A percentile compares a stretch with the other conserved stretches of the same genome.
Evolutionary conservation across 2,888 invertebrate species (phyloP).

Genomic region (Tachina grossa): DNA sequence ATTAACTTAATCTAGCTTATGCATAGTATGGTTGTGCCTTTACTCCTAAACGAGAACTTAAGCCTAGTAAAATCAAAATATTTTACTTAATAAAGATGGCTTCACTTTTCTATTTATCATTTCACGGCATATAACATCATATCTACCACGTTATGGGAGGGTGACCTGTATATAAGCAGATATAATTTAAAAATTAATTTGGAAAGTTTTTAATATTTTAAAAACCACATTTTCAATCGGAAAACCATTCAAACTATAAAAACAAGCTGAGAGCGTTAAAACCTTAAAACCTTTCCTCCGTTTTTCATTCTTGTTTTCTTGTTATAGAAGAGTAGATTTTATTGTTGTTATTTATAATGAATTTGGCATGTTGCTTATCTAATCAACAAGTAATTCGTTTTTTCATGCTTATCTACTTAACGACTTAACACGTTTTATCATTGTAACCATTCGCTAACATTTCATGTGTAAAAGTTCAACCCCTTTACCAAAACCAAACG

Average conservation of each 20-base stretch:
- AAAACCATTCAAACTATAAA: neutral
- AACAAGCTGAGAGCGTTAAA: neutral
- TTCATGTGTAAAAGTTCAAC: constrained; percentile 40
- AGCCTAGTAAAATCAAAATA: no score
- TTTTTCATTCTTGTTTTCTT: neutral
- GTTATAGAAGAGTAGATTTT: constrained; percentile 8
- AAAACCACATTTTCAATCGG: neutral
- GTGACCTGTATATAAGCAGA: no score
- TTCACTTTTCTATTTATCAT: no score
- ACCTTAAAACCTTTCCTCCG: neutral
- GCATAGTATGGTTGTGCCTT: no score
- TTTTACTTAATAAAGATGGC: no score
- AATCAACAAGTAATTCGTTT: constrained; percentile 64
- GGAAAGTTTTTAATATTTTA: neutral
- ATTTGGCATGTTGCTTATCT: constrained; percentile 61
- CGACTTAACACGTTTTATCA: constrained; percentile 53
- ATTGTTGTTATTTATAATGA: constrained; percentile 31
- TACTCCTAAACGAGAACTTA: no score
- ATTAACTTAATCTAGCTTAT: no score
- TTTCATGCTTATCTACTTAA: constrained; percentile 52
- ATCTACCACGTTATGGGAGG: no score
- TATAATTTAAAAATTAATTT: no score
- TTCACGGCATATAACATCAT: no score
- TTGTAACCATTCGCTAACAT: neutral
- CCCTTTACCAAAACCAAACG: constrained; percentile 19